Base-by-base conservation (phyloP, 2,113 vertebrate genomes). In the Corvus moneduloides region DNA sequence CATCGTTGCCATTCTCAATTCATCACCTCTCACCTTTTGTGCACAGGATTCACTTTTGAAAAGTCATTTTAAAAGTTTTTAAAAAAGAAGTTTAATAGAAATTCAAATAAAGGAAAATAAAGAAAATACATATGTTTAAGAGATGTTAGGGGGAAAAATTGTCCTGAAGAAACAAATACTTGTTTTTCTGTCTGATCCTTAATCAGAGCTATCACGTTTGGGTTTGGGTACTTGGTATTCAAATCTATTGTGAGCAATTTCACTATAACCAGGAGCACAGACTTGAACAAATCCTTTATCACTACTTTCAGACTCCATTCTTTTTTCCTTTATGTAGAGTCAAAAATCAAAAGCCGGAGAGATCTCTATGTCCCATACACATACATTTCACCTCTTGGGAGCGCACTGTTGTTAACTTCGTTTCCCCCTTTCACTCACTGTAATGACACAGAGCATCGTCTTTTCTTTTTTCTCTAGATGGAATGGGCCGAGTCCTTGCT, bases 401-500 rank as follows among this genome's bases (percentile, higher is more conserved):
- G 37, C 22, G 33, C 26, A 48, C 46, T 58, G 62, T 64, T 95
- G 9, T 72, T 91, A 48, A 63, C 61, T 54, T 54, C 4, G 5
- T 73, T 89, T 67, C 8, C 43, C 59, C 41, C 27, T 84, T 93
- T 89, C 11, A 23, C 15, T 90, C 63, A 26, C 14, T 90, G 63
- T 83, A 55, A 69, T 95, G 74, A 94, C 78, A 74, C 41, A 37
- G 63, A 86, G 8, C 69, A 22, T 75, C 27, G 2, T 91, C 61
- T 93, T 61, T 84, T 84, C 71, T 94, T 52, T 87, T 84, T 90
- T 49, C 81, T 46, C 69, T 72, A 99, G 99, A 99, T 98, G 99
- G 99, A 95, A 99, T 99, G 99, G 99, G 99, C 91, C 98, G 99
- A 98, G 99, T 99, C 94, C 99, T 99, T 97, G 99, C 99, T 98